A percentile compares a stretch with the other conserved stretches of the same genome.
These are phyloP conservation scores for Empis stercorea DNA, from an alignment of 2,888 invertebrate species.

Conservation along the genomic window DNA sequence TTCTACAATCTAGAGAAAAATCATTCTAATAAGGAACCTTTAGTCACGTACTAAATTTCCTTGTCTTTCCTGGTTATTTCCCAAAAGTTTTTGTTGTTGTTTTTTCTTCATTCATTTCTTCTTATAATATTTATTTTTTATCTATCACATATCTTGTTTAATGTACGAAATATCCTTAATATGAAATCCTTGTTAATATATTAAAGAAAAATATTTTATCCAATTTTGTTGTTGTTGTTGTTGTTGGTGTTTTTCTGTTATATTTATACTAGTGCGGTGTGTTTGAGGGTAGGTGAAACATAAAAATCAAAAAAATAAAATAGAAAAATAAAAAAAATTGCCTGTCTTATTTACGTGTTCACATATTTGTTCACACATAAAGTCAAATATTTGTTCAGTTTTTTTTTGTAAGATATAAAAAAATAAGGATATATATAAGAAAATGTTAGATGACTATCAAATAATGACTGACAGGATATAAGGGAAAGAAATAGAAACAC, in stretches of 20 bases:
- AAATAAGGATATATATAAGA: too few species aligned
- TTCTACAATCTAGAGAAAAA: too few species aligned
- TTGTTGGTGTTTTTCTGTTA: too few species aligned
- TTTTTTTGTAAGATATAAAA: neutral
- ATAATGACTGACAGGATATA: neutral
- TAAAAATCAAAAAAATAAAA: too few species aligned
- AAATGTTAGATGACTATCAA: neutral
- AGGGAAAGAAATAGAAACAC: neutral
- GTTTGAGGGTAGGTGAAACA: neutral
- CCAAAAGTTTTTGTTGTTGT: neutral
- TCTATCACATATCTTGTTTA: neutral
- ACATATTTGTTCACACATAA: neutral
- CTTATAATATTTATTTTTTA: neutral
- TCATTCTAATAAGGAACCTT: neutral
- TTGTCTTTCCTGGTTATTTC: neutral
- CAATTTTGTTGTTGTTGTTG: neutral
- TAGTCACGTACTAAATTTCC: conserved; percentile 1
- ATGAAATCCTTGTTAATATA: neutral
- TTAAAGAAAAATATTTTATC: neutral
- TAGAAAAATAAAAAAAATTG: neutral
- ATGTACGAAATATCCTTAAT: neutral
- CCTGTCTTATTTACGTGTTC: neutral
- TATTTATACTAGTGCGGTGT: too few species aligned
- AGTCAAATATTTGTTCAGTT: neutral
- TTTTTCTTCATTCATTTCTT: neutral